Conservation (phyloP, 2,888 invertebrate species). For the Dicranocentrus wangi region DNA sequence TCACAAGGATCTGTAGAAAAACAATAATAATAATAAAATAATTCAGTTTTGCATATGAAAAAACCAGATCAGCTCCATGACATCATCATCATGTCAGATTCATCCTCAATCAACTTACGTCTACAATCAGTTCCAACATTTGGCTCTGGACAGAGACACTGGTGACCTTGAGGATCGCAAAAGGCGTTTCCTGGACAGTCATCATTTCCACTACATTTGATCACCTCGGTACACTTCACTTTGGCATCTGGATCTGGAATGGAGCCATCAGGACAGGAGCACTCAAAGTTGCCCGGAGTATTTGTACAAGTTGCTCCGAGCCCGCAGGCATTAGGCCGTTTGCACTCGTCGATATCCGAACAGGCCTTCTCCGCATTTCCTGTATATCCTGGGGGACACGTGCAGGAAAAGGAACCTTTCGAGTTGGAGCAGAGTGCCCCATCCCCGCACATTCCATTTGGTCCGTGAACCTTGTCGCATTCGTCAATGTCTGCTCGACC, state of each 20-base stretch:
- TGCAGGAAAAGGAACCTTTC: slow-evolving; percentile 85
- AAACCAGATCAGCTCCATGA: too few species aligned
- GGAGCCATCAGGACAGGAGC: slow-evolving; percentile 87
- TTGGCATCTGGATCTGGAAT: slow-evolving; percentile 89
- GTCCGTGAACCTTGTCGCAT: slow-evolving; percentile 86
- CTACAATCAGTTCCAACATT: slow-evolving; percentile 93
- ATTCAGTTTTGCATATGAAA: too few species aligned
- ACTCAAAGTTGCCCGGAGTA: slow-evolving; percentile 84
- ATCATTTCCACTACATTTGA: slow-evolving; percentile 83
- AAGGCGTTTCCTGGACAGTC: slow-evolving; percentile 93
- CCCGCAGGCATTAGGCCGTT: slow-evolving; percentile 83
- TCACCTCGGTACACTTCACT: slow-evolving; percentile 86
- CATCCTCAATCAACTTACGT: slow-evolving; percentile 80
- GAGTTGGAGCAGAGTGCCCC: slow-evolving; percentile 88
- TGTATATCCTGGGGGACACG: slow-evolving; percentile 87
- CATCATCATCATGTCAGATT: neutral
- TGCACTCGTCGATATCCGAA: slow-evolving; percentile 87
- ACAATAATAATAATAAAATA: too few species aligned
- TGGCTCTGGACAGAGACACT: slow-evolving; percentile 92
- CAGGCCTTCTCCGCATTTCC: slow-evolving; percentile 90
- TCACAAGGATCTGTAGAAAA: slow-evolving; percentile 87
- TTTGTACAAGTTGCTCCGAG: slow-evolving; percentile 87
- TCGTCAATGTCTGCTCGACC: slow-evolving; percentile 85
- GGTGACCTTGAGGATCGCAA: slow-evolving; percentile 82
- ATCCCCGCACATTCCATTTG: slow-evolving; percentile 87